Percentiles rank a stretch among this genome's conserved stretches.
These are phyloP conservation scores for Epinotia brunnichana DNA, from an alignment of 2,888 invertebrate genomes.

Conservation along the genomic window DNA sequence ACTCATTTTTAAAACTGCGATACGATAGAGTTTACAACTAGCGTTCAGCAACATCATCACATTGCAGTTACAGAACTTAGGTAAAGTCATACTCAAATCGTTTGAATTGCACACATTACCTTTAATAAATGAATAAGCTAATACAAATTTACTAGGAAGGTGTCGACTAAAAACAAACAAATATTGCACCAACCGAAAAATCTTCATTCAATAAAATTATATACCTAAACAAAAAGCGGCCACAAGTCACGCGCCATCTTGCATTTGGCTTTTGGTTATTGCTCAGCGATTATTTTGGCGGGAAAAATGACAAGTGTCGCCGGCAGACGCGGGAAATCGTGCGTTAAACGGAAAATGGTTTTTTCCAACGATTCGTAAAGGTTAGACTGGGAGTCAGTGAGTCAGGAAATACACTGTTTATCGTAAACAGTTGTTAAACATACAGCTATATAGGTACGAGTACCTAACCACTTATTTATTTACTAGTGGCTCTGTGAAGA, in stretches of 20 bases:
- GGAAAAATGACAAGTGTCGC: slow-evolving; percentile 61
- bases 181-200: background rate
- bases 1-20: too few species aligned
- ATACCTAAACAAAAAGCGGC: slow-evolving; percentile 9
- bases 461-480: too few species aligned
- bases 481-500: too few species aligned
- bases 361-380: slow-evolving; percentile 17
- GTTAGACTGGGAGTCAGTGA: slow-evolving; percentile 29
- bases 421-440: too few species aligned
- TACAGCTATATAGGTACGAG: too few species aligned
- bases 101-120: too few species aligned
- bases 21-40: too few species aligned
- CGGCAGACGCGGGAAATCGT: slow-evolving; percentile 54
- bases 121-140: too few species aligned
- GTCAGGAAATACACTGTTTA: background rate
- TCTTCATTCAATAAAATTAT: background rate
- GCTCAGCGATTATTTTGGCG: slow-evolving; percentile 35
- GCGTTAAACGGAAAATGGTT: slow-evolving; percentile 40
- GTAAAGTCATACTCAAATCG: too few species aligned
- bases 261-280: slow-evolving; percentile 40
- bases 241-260: slow-evolving; percentile 32
- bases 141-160: too few species aligned
- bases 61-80: too few species aligned
- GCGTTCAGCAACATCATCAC: too few species aligned
- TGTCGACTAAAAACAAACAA: background rate